Evolutionary conservation across 30 jellyfish, hydroid and myxozoan genomes (phyloP).

Genomic region (Chironex yamaguchii): DNA sequence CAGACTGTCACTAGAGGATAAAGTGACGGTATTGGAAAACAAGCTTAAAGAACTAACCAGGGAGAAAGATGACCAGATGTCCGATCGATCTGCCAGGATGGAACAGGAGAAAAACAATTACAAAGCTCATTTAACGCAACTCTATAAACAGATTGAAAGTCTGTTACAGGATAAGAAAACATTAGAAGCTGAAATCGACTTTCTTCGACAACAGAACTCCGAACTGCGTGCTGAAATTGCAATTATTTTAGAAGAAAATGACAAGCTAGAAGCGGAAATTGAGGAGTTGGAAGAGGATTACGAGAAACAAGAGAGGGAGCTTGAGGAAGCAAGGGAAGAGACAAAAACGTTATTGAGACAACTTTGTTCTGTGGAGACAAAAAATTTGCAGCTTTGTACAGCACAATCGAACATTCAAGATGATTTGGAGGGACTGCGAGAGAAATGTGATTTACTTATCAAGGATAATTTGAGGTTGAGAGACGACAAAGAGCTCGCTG

Average conservation of each 20-base stretch:
- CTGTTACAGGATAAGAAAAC: conserved; percentile 80
- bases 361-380: conserved; percentile 91
- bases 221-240: conserved; percentile 96
- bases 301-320: conserved; percentile 84
- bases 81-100: conserved; percentile 67
- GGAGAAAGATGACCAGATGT: conserved; percentile 70
- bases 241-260: conserved; percentile 90
- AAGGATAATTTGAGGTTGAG: conserved; percentile 68
- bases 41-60: conserved; percentile 66
- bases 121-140: conserved; percentile 77
- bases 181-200: conserved; percentile 95
- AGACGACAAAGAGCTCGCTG: conserved; percentile 61
- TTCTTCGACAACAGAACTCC: conserved; percentile 84
- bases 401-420: conserved; percentile 87
- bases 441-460: conserved; percentile 68
- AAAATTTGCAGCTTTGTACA: conserved; percentile 85
- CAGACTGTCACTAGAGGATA: conserved; percentile 64
- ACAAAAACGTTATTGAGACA: conserved; percentile 87
- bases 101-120: conserved; percentile 83
- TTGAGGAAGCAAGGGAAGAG: conserved; percentile 86
- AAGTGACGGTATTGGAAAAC: conserved; percentile 64
- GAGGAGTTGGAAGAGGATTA: conserved; percentile 86
- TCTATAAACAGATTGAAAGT: conserved; percentile 85
- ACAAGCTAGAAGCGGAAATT: conserved; percentile 87
- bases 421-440: conserved; percentile 69